Conservation (phyloP, 2,113 vertebrate species). For the Rhegmatorhina hoffmannsi region DNA sequence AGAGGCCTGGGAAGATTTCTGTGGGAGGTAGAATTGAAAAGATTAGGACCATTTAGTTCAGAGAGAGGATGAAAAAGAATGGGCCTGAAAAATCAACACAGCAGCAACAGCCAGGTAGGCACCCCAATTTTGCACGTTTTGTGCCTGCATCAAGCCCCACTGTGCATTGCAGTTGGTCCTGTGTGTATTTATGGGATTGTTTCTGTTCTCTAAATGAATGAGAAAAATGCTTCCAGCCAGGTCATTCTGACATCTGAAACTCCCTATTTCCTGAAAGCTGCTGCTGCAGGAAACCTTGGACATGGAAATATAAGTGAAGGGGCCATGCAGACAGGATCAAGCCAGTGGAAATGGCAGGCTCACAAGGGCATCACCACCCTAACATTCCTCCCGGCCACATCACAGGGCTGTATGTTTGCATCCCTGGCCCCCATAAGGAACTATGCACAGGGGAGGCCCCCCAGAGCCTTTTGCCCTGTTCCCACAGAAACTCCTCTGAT, state of each 20-base stretch:
- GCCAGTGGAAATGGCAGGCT: not conserved
- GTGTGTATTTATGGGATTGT: not conserved
- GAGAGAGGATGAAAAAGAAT: constrained; percentile 38
- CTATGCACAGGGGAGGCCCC: accelerated
- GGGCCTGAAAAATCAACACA: constrained; percentile 1
- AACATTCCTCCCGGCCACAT: accelerated
- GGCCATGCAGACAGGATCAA: accelerated
- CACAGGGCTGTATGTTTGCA: accelerated
- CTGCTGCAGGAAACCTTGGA: not conserved
- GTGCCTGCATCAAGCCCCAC: not conserved
- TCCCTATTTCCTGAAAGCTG: not conserved
- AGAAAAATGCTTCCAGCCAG: not conserved
- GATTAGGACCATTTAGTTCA: constrained; percentile 31
- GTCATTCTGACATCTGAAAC: not conserved
- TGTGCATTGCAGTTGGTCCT: not conserved
- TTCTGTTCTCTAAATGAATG: not conserved
- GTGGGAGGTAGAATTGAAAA: constrained; percentile 59
- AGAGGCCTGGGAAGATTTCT: constrained; percentile 60
- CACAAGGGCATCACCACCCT: accelerated
- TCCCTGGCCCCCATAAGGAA: not conserved
- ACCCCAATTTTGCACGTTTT: not conserved
- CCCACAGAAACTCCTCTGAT: not conserved
- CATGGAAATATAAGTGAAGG: not conserved
- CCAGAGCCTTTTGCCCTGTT: not conserved
- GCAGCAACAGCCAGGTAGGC: not conserved